Conservation (phyloP, 2,797 vertebrate species). For the Poeciliopsis infans region DNA sequence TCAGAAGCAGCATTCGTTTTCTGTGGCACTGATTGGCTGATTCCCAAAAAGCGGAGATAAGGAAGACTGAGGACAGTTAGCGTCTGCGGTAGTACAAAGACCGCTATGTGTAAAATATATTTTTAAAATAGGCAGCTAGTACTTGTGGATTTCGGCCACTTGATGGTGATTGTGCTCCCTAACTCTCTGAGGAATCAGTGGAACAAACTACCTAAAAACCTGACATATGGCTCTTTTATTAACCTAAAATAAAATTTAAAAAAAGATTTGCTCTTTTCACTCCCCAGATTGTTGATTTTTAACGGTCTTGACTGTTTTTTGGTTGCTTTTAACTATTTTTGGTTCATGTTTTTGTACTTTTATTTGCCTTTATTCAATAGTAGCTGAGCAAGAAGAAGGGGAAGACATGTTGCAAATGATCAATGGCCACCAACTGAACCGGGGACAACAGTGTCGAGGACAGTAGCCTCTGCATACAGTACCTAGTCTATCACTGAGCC, state of each 20-base stretch:
- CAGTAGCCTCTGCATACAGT: not conserved
- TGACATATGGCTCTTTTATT: not conserved
- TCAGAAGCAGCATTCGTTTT: not conserved
- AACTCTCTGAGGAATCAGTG: not conserved
- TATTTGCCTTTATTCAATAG: not conserved
- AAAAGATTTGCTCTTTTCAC: not conserved
- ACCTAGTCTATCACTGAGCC: too few relatives aligned
- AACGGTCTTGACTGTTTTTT: not conserved
- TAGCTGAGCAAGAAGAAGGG: not conserved
- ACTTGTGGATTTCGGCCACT: not conserved
- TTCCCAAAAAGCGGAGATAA: not conserved
- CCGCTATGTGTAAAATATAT: not conserved
- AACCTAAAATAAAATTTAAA: not conserved
- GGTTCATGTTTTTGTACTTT: not conserved
- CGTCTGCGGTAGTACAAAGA: not conserved
- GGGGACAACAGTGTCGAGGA: not conserved
- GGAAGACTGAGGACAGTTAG: not conserved
- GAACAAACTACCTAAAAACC: not conserved
- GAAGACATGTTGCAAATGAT: not conserved
- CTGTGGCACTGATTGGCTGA: not conserved
- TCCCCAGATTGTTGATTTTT: not conserved
- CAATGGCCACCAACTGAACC: not conserved
- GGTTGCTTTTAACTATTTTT: not conserved
- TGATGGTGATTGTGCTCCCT: not conserved
- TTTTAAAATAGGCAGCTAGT: not conserved